Evolutionary conservation across 92 coral and sea anemone genomes (phyloP), one percentile per base, ranked within the genome.

Genomic region (Epizoanthus stellaris): DNA sequence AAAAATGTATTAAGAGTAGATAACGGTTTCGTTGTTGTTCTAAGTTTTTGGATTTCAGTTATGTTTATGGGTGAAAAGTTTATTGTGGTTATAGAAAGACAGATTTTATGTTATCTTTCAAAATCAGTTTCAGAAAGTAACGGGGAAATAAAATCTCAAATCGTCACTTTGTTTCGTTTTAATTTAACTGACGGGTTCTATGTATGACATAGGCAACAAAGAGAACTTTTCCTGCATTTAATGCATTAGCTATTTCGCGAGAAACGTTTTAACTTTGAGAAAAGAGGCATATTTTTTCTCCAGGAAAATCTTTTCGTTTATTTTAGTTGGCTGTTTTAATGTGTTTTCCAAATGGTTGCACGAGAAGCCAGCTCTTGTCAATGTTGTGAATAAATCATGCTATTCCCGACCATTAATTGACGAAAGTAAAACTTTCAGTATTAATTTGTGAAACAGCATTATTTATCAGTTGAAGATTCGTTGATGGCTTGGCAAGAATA

Each of bases 401-500:
- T 36, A 62, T 17, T 63, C 56, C 71, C 63, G 61, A 79, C 71
- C 83, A 43, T 79, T 40, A 40, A 63, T 15, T 43, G 70, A 62
- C n/a, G 23, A 63, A 45, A 4, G 43, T 38, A 23, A 42, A 62
- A 62, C 23, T 23, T 68, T 79, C 40, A 11, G 72, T 52, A 17
- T 79, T 79, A 58, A 63, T 63, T 79, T 79, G 13, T 25, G 14
- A 43, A 79, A 79, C 23, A 67, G 60, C 40, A 79, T 61, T 79
- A 62, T 53, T 79, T 79, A 79, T 79, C 83, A 63, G 59, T 79
- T 63, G 19, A 43, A 79, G 53, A 43, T 79, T 77, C 45, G 63
- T 62, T 39, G 71, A 79, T 79, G 71, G 70, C 71, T 49, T 42
- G 72, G 72, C 16, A 21, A 42, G 56, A 61, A 79, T 62, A 79